Percentiles rank a stretch among this genome's conserved stretches.
These are phyloP conservation scores for Folsomia candida DNA, from an alignment of 2,888 invertebrate species.

Conservation along the genomic window DNA sequence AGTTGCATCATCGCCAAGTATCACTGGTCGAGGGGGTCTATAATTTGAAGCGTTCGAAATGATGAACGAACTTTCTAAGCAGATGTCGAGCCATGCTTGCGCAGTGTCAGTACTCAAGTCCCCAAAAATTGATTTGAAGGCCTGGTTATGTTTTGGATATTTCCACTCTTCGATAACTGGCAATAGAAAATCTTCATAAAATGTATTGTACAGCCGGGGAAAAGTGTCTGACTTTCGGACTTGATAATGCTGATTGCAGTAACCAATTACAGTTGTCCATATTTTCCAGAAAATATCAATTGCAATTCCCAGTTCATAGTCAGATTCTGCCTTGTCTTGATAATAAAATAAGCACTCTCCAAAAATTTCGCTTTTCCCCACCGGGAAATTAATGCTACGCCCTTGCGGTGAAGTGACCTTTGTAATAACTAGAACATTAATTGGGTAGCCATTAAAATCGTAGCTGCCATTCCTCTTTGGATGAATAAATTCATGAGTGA, in stretches of 20 bases:
- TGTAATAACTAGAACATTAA: slow-evolving; percentile 10
- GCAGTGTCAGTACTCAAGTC: slow-evolving; percentile 16
- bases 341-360: slow-evolving; percentile 26
- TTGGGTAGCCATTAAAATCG: slow-evolving; percentile 4
- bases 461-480: not conserved
- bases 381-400: not conserved
- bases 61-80: slow-evolving; percentile 31
- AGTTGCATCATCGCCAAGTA: not conserved
- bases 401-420: not conserved
- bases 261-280: slow-evolving; percentile 31
- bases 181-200: slow-evolving; percentile 29
- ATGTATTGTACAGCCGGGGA: slow-evolving; percentile 29
- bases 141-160: slow-evolving; percentile 18
- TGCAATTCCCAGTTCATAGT: slow-evolving; percentile 31
- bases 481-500: not conserved
- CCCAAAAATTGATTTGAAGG: slow-evolving; percentile 20
- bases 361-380: not conserved
- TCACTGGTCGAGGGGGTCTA: slow-evolving; percentile 33
- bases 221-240: slow-evolving; percentile 31
- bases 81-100: slow-evolving; percentile 30
- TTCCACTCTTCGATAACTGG: slow-evolving; percentile 21
- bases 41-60: slow-evolving; percentile 15
- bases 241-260: slow-evolving; percentile 28
- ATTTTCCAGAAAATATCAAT: slow-evolving; percentile 39
- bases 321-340: slow-evolving; percentile 28